Evolutionary conservation across 2,888 invertebrate genomes (phyloP), one percentile per base, ranked within the genome.

Genomic region (Mimachlamys varia): DNA sequence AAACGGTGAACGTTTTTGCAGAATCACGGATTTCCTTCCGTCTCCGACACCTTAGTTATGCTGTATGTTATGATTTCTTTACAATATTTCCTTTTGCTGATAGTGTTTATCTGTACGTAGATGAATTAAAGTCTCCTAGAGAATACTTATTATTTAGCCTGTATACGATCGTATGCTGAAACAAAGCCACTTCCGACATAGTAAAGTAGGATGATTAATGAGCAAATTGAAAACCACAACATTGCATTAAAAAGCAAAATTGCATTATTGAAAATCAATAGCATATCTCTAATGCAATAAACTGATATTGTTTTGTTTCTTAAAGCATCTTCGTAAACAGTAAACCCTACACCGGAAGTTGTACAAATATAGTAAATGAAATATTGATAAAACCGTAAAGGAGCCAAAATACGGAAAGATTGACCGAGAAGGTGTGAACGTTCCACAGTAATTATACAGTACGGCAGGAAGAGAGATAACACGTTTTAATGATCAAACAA

Each of bases 401-500:
- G 3, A 76, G 17, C 76, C 2, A 15, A 62, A 76, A 22, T 76
- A 19, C 33, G 33, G 76, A 76, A 3, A 27, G 33, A 76, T 5
- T 76, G 76, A 27, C 76, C 17, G 33, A 27, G 33, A 76, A 76
- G 76, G 76, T 76, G 76, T 76, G 76, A 76, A 76, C 12, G 53
- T 53, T 44, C 53, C 3, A 2, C 53, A 53, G 76, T 76, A 33
- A 76, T 76, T 76, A 76, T 76, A 33, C 33, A 76, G 76, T 76
- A 27, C 5, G 33, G 33, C 27, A 33, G 76, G 76, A 76, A 76
- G 33, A 33, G 76, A 76, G 76, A 76, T 76, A 76, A 76, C 53
- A 76, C 13, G 27, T 76, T 76, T 62, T 76, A 76, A 76, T 76
- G 76, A 76, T 76, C 76, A 76, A 76, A 76, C 76, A 76, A 76